phyloP scores from a whole-genome alignment of 2,113 vertebrate species.

The Junco hyemalis region DNA sequence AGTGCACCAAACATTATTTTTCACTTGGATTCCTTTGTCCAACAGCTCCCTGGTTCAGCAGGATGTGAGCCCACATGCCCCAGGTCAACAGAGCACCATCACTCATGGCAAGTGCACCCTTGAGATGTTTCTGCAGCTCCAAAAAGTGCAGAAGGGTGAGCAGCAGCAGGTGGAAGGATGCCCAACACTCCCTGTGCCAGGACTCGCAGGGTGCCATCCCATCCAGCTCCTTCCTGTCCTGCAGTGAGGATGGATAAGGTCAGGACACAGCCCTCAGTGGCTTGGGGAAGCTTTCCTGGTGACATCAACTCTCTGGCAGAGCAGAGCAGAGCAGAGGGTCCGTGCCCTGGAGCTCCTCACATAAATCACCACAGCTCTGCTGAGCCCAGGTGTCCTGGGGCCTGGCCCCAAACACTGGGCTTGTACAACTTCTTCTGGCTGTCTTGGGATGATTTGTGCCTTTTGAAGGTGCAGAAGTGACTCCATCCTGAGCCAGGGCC shows the following conservation, averaged over 20 bases:
- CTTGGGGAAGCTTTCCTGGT: neutral
- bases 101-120: neutral
- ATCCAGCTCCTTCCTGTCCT: neutral
- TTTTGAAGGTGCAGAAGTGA: neutral
- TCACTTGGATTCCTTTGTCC: neutral
- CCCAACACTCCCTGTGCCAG: neutral
- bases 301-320: rapidly evolving
- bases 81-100: neutral
- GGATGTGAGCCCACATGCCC: neutral
- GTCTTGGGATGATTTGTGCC: neutral
- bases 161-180: neutral
- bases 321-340: neutral
- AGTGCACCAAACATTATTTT: neutral
- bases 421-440: neutral
- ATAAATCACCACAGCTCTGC: neutral
- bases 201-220: neutral
- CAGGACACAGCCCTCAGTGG: neutral
- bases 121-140: neutral
- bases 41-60: neutral
- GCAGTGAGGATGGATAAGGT: neutral
- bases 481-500: neutral
- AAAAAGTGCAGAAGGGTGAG: neutral
- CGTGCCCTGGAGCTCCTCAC: rapidly evolving
- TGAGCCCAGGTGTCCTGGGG: neutral
- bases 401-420: neutral